These are phyloP conservation scores for Nettapus auritus DNA, from an alignment of 2,113 vertebrate genomes.

Conservation along the genomic window DNA sequence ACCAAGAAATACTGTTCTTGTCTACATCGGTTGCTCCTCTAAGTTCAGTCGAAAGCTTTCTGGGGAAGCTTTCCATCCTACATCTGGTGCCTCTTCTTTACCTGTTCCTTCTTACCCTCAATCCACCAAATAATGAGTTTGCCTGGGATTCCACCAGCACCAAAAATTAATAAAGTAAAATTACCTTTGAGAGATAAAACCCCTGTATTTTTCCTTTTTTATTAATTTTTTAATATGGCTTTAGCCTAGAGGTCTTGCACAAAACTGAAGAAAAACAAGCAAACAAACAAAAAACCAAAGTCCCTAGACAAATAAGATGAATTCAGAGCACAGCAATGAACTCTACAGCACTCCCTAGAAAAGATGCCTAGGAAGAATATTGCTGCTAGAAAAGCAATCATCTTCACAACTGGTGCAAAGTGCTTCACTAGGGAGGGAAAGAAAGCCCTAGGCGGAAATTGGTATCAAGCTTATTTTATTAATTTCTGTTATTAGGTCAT, in stretches of 20 bases:
- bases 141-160: not conserved
- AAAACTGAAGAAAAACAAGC: not conserved
- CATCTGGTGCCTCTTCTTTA: not conserved
- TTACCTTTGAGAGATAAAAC: not conserved
- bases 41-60: not conserved
- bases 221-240: not conserved
- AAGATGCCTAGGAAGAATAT: conserved; percentile 19
- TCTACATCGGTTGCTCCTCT: not conserved
- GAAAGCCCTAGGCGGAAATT: not conserved
- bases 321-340: not conserved
- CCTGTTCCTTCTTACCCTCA: not conserved
- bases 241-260: not conserved
- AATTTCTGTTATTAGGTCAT: not conserved
- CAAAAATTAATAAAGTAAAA: conserved; percentile 18
- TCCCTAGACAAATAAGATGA: conserved; percentile 18
- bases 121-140: not conserved
- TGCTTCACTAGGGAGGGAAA: not conserved
- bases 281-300: not conserved
- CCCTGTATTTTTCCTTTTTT: not conserved
- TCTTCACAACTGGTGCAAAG: not conserved
- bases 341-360: not conserved
- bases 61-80: not conserved
- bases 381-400: conserved; percentile 13
- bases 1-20: not conserved
- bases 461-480: not conserved